phyloP scores from a whole-genome alignment of 35 echinoderm and acorn worm species.

The Hemicentrotus pulcherrimus region DNA sequence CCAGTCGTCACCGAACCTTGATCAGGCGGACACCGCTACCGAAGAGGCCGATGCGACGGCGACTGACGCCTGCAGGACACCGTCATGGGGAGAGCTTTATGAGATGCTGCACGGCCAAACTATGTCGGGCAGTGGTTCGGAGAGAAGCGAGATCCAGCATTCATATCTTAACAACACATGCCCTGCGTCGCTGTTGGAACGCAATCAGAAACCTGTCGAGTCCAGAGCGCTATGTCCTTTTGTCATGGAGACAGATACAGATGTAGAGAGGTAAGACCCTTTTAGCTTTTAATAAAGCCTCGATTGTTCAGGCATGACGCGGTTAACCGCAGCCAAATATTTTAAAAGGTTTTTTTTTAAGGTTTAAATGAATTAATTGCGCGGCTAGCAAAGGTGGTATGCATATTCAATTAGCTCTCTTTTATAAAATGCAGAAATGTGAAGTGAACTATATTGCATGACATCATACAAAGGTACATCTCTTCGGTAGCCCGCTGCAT shows the following conservation, averaged over 20 bases:
- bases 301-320: too few relatives aligned
- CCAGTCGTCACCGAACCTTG: neutral
- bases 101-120: neutral
- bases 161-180: neutral
- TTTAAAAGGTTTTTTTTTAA: too few relatives aligned
- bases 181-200: neutral
- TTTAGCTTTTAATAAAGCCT: too few relatives aligned
- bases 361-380: too few relatives aligned
- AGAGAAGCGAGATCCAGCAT: neutral
- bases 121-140: neutral
- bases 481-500: too few relatives aligned
- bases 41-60: neutral
- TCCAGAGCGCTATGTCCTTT: neutral
- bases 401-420: too few relatives aligned
- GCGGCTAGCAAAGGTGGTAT: too few relatives aligned
- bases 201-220: neutral
- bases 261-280: neutral
- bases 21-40: too few relatives aligned
- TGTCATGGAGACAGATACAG: neutral
- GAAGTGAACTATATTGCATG: too few relatives aligned
- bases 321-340: too few relatives aligned
- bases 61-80: neutral
- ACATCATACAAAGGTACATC: too few relatives aligned
- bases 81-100: neutral
- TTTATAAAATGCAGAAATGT: too few relatives aligned